Conservation (phyloP, 2,797 vertebrate genomes). For the Macropodus opercularis region DNA sequence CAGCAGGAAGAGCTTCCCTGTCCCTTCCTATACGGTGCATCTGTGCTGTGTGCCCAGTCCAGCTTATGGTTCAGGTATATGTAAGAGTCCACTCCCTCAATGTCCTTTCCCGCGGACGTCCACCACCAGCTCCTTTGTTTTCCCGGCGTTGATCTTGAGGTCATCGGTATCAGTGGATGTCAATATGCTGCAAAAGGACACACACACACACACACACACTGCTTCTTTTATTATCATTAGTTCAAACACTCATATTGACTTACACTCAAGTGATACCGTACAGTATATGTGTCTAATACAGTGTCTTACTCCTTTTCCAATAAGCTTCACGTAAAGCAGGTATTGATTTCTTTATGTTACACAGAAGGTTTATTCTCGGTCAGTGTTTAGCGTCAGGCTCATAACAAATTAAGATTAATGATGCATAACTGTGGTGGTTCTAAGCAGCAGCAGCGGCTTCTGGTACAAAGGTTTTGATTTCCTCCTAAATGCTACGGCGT, state of each 20-base stretch:
- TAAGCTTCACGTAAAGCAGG: neutral
- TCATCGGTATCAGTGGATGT: conserved; percentile 27
- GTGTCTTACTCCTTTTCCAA: conserved; percentile 1
- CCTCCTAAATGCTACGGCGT: too few species aligned
- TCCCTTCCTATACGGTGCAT: too few species aligned
- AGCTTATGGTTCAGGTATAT: too few species aligned
- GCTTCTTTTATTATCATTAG: conserved; percentile 2
- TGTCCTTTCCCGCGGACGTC: too few species aligned
- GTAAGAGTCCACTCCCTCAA: too few species aligned
- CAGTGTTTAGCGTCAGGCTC: neutral
- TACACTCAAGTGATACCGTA: neutral
- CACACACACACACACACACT: too few species aligned
- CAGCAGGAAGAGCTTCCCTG: too few species aligned
- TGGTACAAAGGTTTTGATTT: neutral
- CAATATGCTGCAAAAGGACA: conserved; percentile 32
- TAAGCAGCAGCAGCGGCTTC: neutral
- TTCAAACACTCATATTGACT: conserved; percentile 8
- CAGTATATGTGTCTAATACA: neutral
- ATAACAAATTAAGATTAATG: neutral
- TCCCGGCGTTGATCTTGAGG: too few species aligned
- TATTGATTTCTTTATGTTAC: conserved; percentile 18
- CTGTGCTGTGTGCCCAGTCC: too few species aligned
- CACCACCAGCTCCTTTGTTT: too few species aligned
- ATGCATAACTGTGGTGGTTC: neutral
- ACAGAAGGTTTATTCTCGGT: conserved; percentile 4